Evolutionary conservation across 2,888 invertebrate species (phyloP).

Genomic region (Sericinus montela): DNA sequence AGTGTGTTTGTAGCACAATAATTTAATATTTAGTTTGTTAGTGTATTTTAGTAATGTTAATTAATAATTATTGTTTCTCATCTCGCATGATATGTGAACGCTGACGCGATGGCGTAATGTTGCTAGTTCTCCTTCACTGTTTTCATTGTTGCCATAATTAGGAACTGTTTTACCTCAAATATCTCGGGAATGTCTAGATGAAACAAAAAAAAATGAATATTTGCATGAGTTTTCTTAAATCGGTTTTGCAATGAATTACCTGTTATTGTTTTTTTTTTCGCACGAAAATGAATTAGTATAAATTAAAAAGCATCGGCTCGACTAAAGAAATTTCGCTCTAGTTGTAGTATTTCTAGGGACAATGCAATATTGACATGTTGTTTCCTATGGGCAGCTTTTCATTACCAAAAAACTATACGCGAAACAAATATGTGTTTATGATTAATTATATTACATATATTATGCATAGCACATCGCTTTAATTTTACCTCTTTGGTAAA

Average conservation of each 20-base stretch:
- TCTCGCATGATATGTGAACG: background rate
- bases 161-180: conserved; percentile 67
- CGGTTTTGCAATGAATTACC: conserved; percentile 9
- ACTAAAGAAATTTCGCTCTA: conserved; percentile 9
- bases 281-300: conserved; percentile 17
- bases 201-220: conserved; percentile 15
- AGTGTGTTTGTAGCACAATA: conserved; percentile 48
- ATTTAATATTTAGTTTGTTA: conserved; percentile 44
- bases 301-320: conserved; percentile 22
- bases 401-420: background rate
- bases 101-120: conserved; percentile 5
- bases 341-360: background rate
- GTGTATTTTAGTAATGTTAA: conserved; percentile 49
- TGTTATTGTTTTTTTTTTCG: background rate
- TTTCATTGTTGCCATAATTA: conserved; percentile 71
- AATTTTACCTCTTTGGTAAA: conserved; percentile 6
- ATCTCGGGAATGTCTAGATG: conserved; percentile 32
- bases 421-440: background rate
- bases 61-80: conserved; percentile 37
- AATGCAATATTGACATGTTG: background rate
- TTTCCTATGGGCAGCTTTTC: conserved; percentile 3
- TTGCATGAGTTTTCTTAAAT: conserved; percentile 3
- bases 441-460: background rate
- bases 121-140: conserved; percentile 33
- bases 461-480: background rate